Conservation (phyloP, 2,113 vertebrate genomes). For the Rhinolophus ferrumequinum region DNA sequence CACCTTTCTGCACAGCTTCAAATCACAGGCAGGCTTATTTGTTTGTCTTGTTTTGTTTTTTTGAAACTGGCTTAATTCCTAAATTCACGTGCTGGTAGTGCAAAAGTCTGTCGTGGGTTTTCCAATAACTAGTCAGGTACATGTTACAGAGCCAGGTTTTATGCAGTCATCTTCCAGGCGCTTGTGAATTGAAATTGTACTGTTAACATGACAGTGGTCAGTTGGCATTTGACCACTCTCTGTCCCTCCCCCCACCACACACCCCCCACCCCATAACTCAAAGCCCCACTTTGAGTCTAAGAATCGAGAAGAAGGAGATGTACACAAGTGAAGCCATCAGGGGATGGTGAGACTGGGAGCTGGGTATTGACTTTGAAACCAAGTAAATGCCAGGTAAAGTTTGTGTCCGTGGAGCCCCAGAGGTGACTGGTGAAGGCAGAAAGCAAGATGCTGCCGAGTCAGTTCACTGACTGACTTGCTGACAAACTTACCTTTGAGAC, state of each 20-base stretch:
- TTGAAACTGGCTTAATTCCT: slow-evolving; percentile 71
- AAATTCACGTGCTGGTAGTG: slow-evolving; percentile 55
- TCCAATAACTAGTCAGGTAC: background rate
- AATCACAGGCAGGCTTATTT: slow-evolving; percentile 75
- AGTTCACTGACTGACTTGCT: slow-evolving; percentile 46
- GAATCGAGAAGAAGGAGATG: background rate
- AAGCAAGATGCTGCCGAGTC: slow-evolving; percentile 8
- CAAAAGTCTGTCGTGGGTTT: slow-evolving; percentile 41
- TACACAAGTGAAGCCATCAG: background rate
- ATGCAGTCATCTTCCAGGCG: background rate
- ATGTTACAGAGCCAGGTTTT: background rate
- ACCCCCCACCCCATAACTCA: background rate
- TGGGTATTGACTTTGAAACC: background rate
- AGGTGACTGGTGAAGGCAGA: background rate
- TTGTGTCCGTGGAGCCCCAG: background rate
- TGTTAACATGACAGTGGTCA: slow-evolving; percentile 25
- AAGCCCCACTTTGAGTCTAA: background rate
- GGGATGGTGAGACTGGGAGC: background rate
- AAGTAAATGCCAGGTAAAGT: slow-evolving; percentile 28
- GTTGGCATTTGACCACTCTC: background rate
- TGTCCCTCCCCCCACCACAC: slow-evolving; percentile 46
- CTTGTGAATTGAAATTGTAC: slow-evolving; percentile 9
- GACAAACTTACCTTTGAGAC: slow-evolving; percentile 3
- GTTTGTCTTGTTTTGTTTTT: slow-evolving; percentile 81
- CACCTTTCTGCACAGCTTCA: slow-evolving; percentile 55